A percentile compares a stretch with the other conserved stretches of the same genome.
Evolutionary conservation across 2,888 invertebrate genomes (phyloP).

Genomic region (Globia sparganii): DNA sequence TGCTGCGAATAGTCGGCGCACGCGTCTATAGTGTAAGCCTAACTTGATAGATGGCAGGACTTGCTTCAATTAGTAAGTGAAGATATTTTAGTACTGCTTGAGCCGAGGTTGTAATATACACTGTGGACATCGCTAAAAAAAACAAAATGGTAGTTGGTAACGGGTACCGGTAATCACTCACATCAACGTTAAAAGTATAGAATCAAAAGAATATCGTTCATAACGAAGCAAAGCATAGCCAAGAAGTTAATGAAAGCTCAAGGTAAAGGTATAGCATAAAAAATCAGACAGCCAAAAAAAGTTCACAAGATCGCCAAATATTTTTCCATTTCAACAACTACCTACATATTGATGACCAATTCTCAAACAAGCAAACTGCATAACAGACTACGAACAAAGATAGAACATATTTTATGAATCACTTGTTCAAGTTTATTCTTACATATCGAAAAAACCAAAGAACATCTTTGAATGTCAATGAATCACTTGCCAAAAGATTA

Average conservation of each 20-base stretch:
- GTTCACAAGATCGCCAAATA: not conserved
- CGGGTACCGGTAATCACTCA: too few species aligned
- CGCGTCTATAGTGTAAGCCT: conserved; percentile 18
- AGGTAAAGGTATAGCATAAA: not conserved
- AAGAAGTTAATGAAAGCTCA: not conserved
- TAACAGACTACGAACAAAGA: conserved; percentile 28
- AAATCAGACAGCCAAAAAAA: not conserved
- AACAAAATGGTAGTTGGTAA: not conserved
- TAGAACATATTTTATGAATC: conserved; percentile 36
- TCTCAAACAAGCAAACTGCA: conserved; percentile 19
- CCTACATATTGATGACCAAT: conserved; percentile 9
- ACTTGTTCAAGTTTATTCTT: conserved; percentile 16
- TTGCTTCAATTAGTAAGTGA: not conserved
- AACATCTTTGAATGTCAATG: conserved; percentile 42
- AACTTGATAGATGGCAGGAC: conserved; percentile 29
- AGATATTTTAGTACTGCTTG: not conserved
- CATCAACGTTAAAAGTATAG: not conserved
- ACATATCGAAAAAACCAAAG: conserved; percentile 31
- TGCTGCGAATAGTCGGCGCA: not conserved
- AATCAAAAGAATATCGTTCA: not conserved
- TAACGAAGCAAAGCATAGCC: not conserved
- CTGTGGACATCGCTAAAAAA: too few species aligned
- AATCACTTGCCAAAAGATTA: conserved; percentile 42
- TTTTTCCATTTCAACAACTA: not conserved
- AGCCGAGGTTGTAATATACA: not conserved